Evolutionary conservation across 1,140 invertebrate genomes (phyloP), one percentile per base, ranked within the genome.

Genomic region (Geopemphigus sp.): DNA sequence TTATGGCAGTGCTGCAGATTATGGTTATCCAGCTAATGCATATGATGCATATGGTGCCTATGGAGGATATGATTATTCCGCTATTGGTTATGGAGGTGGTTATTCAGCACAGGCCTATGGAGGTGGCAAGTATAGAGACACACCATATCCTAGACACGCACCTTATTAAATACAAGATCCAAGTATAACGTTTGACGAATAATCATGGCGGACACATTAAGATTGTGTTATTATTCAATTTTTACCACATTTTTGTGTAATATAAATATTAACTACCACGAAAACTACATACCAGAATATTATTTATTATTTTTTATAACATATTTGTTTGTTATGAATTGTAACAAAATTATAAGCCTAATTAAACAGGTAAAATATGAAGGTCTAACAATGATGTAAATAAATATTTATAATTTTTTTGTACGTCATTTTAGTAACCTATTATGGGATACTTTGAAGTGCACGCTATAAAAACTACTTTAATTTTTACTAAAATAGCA

Each of bases 31-130:
- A 83, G 86, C 61, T 85, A 86, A 80, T 76, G 83, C 84, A 53
- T 87, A 87, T 72, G 83, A 83, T 64, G 82, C 76, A 5, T 84
- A 83, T 80, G 82, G 83, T 50, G 81, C 81, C 19, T 83, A 83
- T 78, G 82, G 74, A 39, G 82, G 82, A 29, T 83, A 83, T 80
- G 83, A 84, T 80, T 84, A 84, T 64, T 85, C 82, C 53, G 83
- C 85, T 53, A 85, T 86, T 81, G 86, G 87, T 64, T 87, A 87
- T 61, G 86, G 85, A 50, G 84, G 85, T 82, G 86, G 86, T 80
- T 87, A 87, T 53, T 84, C 85, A 57, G 68, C 81, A 29, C 80
- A 81, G 59, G 87, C 86, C 80, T 86, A 82, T 82, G 81, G 83
- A 57, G 82, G 82, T 70, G 83, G 83, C 4, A 83, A 83, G 78